Evolutionary conservation across 2,797 vertebrate genomes (phyloP), one percentile per base, ranked within the genome.

Genomic region (Hephaestus fuliginosus): DNA sequence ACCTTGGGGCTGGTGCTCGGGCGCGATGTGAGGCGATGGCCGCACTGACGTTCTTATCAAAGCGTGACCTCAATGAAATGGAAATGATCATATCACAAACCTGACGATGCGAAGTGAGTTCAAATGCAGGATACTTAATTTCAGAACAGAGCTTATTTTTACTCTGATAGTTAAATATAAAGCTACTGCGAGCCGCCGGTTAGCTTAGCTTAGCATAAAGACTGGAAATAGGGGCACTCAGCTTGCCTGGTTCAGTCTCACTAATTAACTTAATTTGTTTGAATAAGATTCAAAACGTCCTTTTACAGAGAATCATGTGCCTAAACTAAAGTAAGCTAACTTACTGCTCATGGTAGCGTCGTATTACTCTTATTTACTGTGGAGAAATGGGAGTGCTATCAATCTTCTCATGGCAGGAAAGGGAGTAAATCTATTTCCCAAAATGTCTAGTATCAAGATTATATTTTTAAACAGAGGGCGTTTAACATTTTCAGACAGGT

Each of bases 11-110:
- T 65, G 7, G 56, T 41, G 63, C 30, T 81, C 68, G 56, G 22
- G 28, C 48, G 77, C 75, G 79, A 81, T 80, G 74, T 74, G 48
- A 85, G 70, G 58, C 39, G 70, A 48, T 56, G 46, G 67, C 28
- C 2, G 1, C 9, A 4, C 70, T 66, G 61, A 70, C 66, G 61
- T 43, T 53, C 62, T 79, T 51, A 78, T 56, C 52, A 48, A 22
- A 7, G 15, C 22, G 33, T 52, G 60, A 76, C 78, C 56, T 68
- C 46, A 58, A 46, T 33, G 58, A 76, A 74, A 18, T 15, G 12
- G 58, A 70, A 55, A 77, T 13, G 3, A 86, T 48, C 22, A 4
- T 5, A 44, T 1, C 30, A 22, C 44, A 44, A 48, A 75, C 68
- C 3, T 56, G 4, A 56, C 33, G 36, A 0, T 44, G 46, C 49